Evolutionary conservation across 2,888 invertebrate genomes (phyloP).

Genomic region (Graphium colonna): DNA sequence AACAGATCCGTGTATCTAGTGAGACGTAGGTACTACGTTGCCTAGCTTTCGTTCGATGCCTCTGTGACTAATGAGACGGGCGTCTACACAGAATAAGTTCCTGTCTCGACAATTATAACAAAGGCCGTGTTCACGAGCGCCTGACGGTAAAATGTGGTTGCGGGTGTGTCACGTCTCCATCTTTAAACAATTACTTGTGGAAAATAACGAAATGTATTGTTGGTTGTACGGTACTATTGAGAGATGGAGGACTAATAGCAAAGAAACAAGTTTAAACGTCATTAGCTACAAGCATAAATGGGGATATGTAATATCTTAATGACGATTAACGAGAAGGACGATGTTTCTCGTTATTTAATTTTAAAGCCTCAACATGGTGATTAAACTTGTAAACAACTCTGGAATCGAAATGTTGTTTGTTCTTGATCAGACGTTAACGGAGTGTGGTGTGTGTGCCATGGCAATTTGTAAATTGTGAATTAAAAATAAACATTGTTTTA

Average conservation of each 20-base stretch:
- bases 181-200: conserved; percentile 3
- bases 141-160: conserved; percentile 37
- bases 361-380: conserved; percentile 31
- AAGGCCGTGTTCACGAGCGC: conserved; percentile 16
- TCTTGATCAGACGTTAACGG: neutral
- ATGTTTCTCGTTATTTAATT: conserved; percentile 8
- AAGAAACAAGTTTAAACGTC: conserved; percentile 18
- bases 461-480: neutral
- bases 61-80: conserved; percentile 21
- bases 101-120: conserved; percentile 19
- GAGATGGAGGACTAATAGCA: neutral
- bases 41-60: conserved; percentile 16
- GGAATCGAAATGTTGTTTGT: conserved; percentile 36
- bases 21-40: conserved; percentile 5
- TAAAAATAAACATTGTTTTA: too few relatives aligned
- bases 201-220: conserved; percentile 10
- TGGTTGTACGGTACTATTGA: neutral
- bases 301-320: conserved; percentile 15
- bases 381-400: conserved; percentile 39
- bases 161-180: conserved; percentile 24
- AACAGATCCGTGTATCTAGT: neutral
- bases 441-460: neutral
- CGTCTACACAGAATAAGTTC: conserved; percentile 17
- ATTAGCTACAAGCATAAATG: neutral
- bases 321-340: neutral